Evolutionary conservation across 2,888 invertebrate species (phyloP), one percentile per base, ranked within the genome.

Genomic region (Cerastis rubricosa): DNA sequence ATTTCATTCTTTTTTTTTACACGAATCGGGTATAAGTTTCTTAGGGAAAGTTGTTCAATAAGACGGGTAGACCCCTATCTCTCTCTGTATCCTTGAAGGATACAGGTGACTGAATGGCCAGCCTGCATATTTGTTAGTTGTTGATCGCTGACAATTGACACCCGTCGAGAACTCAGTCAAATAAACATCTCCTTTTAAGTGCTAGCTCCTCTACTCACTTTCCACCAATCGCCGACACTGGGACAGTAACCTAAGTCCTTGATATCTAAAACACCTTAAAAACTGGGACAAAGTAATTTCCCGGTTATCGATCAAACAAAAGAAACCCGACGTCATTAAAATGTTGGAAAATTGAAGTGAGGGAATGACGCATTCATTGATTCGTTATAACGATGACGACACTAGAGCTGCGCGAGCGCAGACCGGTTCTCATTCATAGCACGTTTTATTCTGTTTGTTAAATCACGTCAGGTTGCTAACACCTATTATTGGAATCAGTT

Each of bases 391-490:
- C 77, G 80, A 87, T 90, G 89, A 91, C 91, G 90, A 84, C 81
- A 67, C 47, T 51, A 49, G 43, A 9, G 22, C 64, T 74, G 77
- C 81, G 78, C 78, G 69, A 66, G 78, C 71, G 87, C 88, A 85
- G 81, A 90, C 91, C 88, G 89, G 91, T 90, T 90, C 83, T 84
- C 82, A 88, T 86, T 87, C 84, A 83, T 78, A 70, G 59, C 84
- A 80, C 79, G 83, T 78, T 73, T 67, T 76, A 69, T 64, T 71
- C 64, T 64, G 81, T 86, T 86, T 87, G 80, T 88, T 68, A 71
- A 70, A 81, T 78, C 77, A 73, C 78, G 75, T 76, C 68, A 84
- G 61, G 67, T 49, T 54, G 35, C 29, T 76, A 17, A 83, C 71
- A 74, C 51, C 67, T 86, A 65, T 84, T 85, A 80, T 84, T 73